phyloP scores from a whole-genome alignment of 2,888 invertebrate genomes.

The Caenorhabditis sp. region DNA sequence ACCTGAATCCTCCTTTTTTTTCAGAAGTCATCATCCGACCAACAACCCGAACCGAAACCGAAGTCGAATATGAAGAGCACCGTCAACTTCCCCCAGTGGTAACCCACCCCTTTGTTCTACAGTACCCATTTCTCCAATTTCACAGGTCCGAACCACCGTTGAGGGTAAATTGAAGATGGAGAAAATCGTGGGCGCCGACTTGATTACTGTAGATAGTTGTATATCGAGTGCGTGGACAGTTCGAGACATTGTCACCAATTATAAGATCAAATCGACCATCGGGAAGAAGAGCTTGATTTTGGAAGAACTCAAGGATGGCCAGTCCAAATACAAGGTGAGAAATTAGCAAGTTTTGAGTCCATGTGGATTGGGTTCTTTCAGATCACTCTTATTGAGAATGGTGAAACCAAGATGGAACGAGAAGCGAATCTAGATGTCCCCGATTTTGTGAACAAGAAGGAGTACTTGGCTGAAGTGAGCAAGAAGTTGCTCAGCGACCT shows the following conservation, averaged over 20 bases:
- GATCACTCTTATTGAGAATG: slow-evolving; percentile 65
- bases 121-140: not conserved
- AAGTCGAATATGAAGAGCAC: slow-evolving; percentile 43
- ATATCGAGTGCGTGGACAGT: slow-evolving; percentile 66
- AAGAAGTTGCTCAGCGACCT: slow-evolving; percentile 50
- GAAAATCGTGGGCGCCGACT: slow-evolving; percentile 63
- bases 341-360: not conserved
- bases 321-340: slow-evolving; percentile 51
- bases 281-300: slow-evolving; percentile 61
- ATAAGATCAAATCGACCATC: slow-evolving; percentile 67
- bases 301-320: slow-evolving; percentile 58
- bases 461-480: slow-evolving; percentile 56
- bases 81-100: slow-evolving; percentile 46
- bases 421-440: slow-evolving; percentile 66
- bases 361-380: slow-evolving; percentile 1
- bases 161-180: slow-evolving; percentile 70
- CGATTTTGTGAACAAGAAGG: slow-evolving; percentile 61
- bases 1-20: no score
- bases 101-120: not conserved
- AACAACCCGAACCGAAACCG: slow-evolving; percentile 28
- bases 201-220: slow-evolving; percentile 62
- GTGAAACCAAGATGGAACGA: slow-evolving; percentile 64
- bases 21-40: slow-evolving; percentile 36
- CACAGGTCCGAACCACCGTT: slow-evolving; percentile 66
- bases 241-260: slow-evolving; percentile 67